Evolutionary conservation across 2,113 vertebrate genomes (phyloP).

Genomic region (Globicephala melas): DNA sequence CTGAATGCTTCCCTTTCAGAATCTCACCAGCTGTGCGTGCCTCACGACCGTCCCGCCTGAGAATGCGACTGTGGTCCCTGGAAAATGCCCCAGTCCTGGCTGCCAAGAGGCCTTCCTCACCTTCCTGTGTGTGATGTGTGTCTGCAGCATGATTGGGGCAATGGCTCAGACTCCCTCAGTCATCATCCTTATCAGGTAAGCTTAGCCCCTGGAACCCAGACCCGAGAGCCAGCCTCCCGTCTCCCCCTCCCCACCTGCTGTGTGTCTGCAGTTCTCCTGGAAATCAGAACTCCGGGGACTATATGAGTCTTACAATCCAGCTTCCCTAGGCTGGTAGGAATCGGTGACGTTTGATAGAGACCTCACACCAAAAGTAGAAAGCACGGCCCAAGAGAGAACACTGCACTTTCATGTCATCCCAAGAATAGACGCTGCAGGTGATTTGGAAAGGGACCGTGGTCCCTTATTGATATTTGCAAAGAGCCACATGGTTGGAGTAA

Average conservation of each 20-base stretch:
- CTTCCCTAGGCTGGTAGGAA: background rate
- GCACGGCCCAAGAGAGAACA: background rate
- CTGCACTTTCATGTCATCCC: background rate
- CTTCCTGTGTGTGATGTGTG: conserved; percentile 97
- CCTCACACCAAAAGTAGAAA: background rate
- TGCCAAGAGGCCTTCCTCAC: conserved; percentile 96
- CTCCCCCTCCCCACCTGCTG: fast-evolving
- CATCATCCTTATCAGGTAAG: conserved; percentile 97
- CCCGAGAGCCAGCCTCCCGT: fast-evolving
- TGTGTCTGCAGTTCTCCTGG: fast-evolving
- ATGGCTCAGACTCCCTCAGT: conserved; percentile 98
- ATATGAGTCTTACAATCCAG: fast-evolving
- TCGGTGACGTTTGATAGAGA: fast-evolving
- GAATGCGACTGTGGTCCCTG: conserved; percentile 88
- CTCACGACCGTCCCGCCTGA: conserved; percentile 82
- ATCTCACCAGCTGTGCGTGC: conserved; percentile 92
- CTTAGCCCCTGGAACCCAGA: fast-evolving
- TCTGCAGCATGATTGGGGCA: conserved; percentile 97
- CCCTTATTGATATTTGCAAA: background rate
- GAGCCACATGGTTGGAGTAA: background rate
- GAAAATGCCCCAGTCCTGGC: conserved; percentile 94
- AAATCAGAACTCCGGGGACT: fast-evolving
- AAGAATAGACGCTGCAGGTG: background rate
- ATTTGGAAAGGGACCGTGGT: background rate
- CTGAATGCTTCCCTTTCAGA: conserved; percentile 83